Evolutionary conservation across 1,140 invertebrate species (phyloP).

Genomic region (Drosophila varians): DNA sequence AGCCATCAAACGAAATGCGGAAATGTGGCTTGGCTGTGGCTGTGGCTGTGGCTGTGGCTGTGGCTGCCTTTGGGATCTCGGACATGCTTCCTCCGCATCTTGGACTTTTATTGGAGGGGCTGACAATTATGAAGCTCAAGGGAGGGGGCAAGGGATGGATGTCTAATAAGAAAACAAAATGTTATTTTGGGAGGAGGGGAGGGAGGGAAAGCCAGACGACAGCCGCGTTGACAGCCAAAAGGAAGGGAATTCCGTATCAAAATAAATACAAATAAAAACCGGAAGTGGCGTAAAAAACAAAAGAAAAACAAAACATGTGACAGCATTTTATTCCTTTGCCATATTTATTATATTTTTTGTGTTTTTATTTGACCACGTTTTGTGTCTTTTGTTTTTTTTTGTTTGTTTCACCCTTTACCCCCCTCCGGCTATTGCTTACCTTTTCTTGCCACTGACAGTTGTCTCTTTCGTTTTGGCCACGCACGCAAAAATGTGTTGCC

Average conservation of each 20-base stretch:
- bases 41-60: constrained; percentile 20
- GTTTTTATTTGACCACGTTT: not conserved
- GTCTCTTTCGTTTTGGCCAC: constrained; percentile 54
- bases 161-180: constrained; percentile 70
- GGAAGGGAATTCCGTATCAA: constrained; percentile 39
- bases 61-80: constrained; percentile 1
- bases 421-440: not conserved
- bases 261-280: constrained; percentile 72
- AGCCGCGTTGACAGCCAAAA: constrained; percentile 42
- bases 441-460: not conserved
- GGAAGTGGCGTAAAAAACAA: constrained; percentile 77
- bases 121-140: constrained; percentile 57
- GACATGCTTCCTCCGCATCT: constrained; percentile 4
- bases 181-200: constrained; percentile 15
- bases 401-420: not conserved
- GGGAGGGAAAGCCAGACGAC: constrained; percentile 42
- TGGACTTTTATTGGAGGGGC: constrained; percentile 43
- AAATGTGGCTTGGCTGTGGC: constrained; percentile 43
- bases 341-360: not conserved
- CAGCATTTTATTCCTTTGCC: constrained; percentile 58
- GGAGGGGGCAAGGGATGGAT: not conserved
- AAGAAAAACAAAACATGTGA: constrained; percentile 45
- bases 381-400: not conserved
- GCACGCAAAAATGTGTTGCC: constrained; percentile 76
- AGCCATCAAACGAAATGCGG: constrained; percentile 43